Evolutionary conservation across 2,113 vertebrate species (phyloP).

Genomic region (Scomber colias): DNA sequence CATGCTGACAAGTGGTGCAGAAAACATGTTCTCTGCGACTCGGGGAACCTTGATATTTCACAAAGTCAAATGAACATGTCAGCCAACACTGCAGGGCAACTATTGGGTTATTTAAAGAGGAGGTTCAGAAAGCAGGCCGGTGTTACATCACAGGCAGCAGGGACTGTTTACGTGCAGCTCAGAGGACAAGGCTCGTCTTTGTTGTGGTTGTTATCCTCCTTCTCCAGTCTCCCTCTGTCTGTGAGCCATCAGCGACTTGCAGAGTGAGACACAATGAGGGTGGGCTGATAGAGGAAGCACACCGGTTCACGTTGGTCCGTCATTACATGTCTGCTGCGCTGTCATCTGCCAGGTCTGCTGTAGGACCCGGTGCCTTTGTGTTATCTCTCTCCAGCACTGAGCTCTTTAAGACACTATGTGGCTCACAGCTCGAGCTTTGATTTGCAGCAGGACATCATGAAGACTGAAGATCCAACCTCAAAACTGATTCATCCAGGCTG

Average conservation of each 20-base stretch:
- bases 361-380: not conserved
- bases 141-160: conserved; percentile 70
- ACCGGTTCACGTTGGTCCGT: conserved; percentile 45
- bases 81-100: conserved; percentile 68
- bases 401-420: not conserved
- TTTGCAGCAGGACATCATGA: conserved; percentile 28
- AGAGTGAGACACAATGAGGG: conserved; percentile 39
- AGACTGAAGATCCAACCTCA: conserved; percentile 10
- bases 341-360: not conserved
- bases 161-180: conserved; percentile 59
- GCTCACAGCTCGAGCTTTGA: conserved; percentile 39
- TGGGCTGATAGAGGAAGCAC: conserved; percentile 30
- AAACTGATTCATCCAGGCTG: conserved; percentile 12
- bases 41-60: conserved; percentile 85
- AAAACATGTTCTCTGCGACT: conserved; percentile 83
- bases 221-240: conserved; percentile 47
- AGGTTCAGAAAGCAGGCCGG: conserved; percentile 52
- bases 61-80: conserved; percentile 85
- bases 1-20: conserved; percentile 81
- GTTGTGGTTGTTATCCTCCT: conserved; percentile 63
- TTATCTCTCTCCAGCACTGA: conserved; percentile 35
- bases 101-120: conserved; percentile 81
- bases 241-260: conserved; percentile 38
- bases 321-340: conserved; percentile 26
- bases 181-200: conserved; percentile 43